Base-by-base conservation (phyloP, 2,888 invertebrate species). In the Archips xylosteana region DNA sequence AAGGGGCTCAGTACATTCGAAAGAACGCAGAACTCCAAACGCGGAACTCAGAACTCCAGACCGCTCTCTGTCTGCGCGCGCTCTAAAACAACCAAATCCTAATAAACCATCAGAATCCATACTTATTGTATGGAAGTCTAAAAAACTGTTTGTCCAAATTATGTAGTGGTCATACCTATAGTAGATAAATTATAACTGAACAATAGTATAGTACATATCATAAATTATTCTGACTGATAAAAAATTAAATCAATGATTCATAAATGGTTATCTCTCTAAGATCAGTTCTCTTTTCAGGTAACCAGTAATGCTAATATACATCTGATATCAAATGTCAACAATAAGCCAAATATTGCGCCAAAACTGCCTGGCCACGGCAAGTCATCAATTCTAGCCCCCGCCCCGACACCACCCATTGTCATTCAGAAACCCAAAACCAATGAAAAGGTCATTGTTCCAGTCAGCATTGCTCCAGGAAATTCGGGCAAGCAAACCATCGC, bases 341-440 rank as follows among this genome's bases (percentile, higher is more conserved):
- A 84, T 60, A 94, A 94, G 80, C 88, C 92, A 4, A 91, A 91
- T 75, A 90, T 94, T 77, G 90, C 93, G 45, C 92, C 94, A 1
- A 95, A 94, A 83, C 75, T 89, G 59, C 79, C 88, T 12, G 80
- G 79, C 10, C 89, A 83, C 73, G 90, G 89, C 74, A 92, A 94
- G 79, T 88, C 90, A 75, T 91, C 94, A 36, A 88, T 92, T 72
- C 83, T 94, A 2, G 86, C 93, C 54, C 91, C 94, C 4, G 88
- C 90, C 23, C 76, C 88, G 60, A 85, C 91, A 60, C 95, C 95
- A 78, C 95, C 95, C 6, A 92, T 96, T 77, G 95, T 96, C 47
- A 94, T 96, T 76, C 95, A 95, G 79, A 96, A 96, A 83, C 90
- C 95, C 32, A 94, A 93, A 79, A 76, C 85, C 5, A 92, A 85